Percentiles rank a stretch among this genome's conserved stretches.
Evolutionary conservation across 2,113 vertebrate genomes (phyloP).

Genomic region (Cavia aperea): DNA sequence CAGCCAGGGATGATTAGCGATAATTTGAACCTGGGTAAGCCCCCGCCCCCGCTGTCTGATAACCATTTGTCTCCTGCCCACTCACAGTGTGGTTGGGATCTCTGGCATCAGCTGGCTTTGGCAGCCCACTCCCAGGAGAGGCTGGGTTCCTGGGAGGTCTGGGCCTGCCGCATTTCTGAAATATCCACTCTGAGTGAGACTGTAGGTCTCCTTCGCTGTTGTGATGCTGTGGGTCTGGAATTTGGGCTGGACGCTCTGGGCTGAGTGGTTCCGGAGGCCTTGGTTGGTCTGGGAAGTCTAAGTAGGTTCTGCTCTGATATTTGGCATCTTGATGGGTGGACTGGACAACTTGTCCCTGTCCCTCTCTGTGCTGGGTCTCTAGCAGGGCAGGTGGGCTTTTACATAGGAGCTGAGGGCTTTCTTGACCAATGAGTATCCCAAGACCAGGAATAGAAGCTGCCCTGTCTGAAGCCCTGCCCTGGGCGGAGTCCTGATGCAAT

Average conservation of each 20-base stretch:
- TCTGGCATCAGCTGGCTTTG: neutral
- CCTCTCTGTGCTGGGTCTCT: neutral
- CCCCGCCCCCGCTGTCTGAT: neutral
- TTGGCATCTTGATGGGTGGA: neutral
- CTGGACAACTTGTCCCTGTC: neutral
- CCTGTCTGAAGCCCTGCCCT: neutral
- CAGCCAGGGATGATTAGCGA: slow-evolving; percentile 66
- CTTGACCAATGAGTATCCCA: neutral
- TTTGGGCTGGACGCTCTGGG: neutral
- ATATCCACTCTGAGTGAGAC: neutral
- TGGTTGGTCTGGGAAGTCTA: neutral
- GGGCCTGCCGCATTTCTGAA: neutral
- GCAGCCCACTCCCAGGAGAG: neutral
- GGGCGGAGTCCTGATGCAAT: neutral
- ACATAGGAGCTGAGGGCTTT: neutral
- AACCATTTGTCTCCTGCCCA: neutral
- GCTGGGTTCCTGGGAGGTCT: neutral
- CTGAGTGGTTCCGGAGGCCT: neutral
- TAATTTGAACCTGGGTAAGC: slow-evolving; percentile 61
- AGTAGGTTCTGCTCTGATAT: neutral
- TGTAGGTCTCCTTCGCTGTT: neutral
- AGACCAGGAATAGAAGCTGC: neutral
- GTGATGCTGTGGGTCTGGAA: neutral
- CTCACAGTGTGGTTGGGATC: neutral
- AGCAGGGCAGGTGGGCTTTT: neutral